Percentiles rank a stretch among this genome's conserved stretches.
Evolutionary conservation across 1,140 invertebrate species (phyloP).

Genomic region (Macrotrachela quadricornifera): DNA sequence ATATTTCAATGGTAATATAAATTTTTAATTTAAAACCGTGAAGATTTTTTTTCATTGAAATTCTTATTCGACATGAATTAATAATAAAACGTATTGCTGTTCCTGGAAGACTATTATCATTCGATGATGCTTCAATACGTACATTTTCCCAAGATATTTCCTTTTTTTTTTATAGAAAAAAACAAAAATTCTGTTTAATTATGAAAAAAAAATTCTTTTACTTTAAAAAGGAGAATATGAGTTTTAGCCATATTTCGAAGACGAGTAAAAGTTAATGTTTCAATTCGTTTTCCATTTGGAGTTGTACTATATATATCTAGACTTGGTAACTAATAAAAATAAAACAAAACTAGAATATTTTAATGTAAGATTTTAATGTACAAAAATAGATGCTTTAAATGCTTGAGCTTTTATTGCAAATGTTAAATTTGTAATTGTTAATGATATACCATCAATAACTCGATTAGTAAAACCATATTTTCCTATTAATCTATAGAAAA

Average conservation of each 20-base stretch:
- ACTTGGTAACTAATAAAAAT: background rate
- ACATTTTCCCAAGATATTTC: conserved; percentile 84
- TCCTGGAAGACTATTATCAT: conserved; percentile 17
- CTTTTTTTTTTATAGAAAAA: conserved; percentile 22
- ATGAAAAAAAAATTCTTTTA: too few species aligned
- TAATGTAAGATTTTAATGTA: conserved; percentile 24
- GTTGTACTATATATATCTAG: conserved; percentile 75
- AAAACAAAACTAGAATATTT: background rate
- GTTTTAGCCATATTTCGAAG: conserved; percentile 65
- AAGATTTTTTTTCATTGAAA: conserved; percentile 81
- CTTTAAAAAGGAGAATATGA: conserved; percentile 78
- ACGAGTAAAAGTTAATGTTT: conserved; percentile 57
- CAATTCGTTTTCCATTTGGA: conserved; percentile 59
- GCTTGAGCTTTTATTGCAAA: conserved; percentile 76
- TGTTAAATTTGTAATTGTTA: conserved; percentile 74
- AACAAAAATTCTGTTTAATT: too few species aligned
- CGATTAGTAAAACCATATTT: conserved; percentile 76
- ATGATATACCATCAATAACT: conserved; percentile 89
- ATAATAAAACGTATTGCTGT: conserved; percentile 43
- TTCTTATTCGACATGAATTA: conserved; percentile 76
- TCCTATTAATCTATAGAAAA: too few species aligned
- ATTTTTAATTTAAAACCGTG: conserved; percentile 39
- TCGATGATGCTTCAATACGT: conserved; percentile 52
- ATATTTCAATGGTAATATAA: conserved; percentile 1
- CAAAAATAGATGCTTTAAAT: conserved; percentile 79